Base-by-base conservation (phyloP, 2,113 vertebrate species). In the Rhombomys opimus region DNA sequence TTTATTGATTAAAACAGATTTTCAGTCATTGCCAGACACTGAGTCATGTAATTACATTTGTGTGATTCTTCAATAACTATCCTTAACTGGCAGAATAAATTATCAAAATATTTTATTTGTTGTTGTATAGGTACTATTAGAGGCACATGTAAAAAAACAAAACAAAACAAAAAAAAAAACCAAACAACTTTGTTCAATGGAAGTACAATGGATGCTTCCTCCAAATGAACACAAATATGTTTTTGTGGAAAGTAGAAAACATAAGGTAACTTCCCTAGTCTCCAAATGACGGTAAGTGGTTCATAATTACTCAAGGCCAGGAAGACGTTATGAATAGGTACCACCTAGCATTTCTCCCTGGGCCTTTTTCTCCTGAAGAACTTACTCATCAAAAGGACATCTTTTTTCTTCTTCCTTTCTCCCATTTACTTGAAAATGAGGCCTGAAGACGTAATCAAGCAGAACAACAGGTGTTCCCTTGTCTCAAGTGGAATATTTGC, bases 401-500 rank as follows among this genome's bases (percentile, higher is more conserved):
- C n/a, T 94, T 90, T 73, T 72, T 96, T 87, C 8, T 63, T 97
- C 50, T 78, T 95, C 65, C 77, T 7, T 70, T 97, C 50, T 89
- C 41, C 95, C 52, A 81, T 78, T 77, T 94, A 92, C 61, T 76
- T 90, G 35, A 96, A 93, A 92, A 73, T 82, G 90, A 76, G 80
- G 77, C 91, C 87, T 96, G 38, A 92, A 73, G 73, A 91, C 57
- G 78, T 92, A 97, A 98, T 97, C 91, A 97, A 97, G 35, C 30
- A 89, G 41, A 96, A 89, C 95, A 89, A 93, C 96, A 98, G 95
- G 96, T 96, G 68, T 13, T n/a, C 81, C 72, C 57, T 96, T 89
- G 94, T 95, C 82, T 97, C 90, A 89, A 98, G 96, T 95, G 87
- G 84, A 2, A 59, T 46, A 97, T 98, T 97, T 97, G 91, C 93